phyloP scores from a whole-genome alignment of 2,888 invertebrate species.

The Ochropleura plecta region DNA sequence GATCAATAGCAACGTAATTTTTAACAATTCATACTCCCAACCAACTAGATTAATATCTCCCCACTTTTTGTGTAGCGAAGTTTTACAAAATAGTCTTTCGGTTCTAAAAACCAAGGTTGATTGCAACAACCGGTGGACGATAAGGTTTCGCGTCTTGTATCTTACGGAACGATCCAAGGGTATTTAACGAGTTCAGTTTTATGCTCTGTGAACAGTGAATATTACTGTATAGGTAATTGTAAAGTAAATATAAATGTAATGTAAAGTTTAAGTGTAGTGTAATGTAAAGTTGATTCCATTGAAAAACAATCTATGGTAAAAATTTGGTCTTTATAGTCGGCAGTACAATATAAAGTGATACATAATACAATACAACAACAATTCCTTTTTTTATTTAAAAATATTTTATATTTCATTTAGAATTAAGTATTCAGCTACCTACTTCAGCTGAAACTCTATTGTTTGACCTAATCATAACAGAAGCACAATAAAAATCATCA shows the following conservation, averaged over 20 bases:
- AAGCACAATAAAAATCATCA: neutral
- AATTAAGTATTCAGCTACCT: neutral
- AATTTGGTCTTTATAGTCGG: neutral
- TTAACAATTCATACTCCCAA: slow-evolving; percentile 11
- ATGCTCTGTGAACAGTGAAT: slow-evolving; percentile 26
- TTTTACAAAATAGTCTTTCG: slow-evolving; percentile 46
- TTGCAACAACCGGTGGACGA: slow-evolving; percentile 68
- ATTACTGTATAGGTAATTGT: slow-evolving; percentile 1
- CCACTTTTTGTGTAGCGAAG: slow-evolving; percentile 31
- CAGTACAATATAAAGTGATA: neutral
- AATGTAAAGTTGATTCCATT: neutral
- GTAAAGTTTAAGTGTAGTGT: too few species aligned
- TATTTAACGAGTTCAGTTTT: slow-evolving; percentile 62
- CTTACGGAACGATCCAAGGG: slow-evolving; percentile 76
- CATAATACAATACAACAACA: too few species aligned
- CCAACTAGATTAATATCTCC: slow-evolving; percentile 30
- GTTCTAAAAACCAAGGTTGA: slow-evolving; percentile 70
- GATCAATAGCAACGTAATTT: neutral
- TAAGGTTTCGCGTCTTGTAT: slow-evolving; percentile 75
- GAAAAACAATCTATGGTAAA: slow-evolving; percentile 1
- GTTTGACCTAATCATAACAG: neutral
- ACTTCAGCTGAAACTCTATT: neutral
- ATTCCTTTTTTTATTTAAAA: too few species aligned
- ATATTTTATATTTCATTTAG: neutral
- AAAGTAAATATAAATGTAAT: too few species aligned